Base-by-base conservation (phyloP, 2,888 invertebrate species). In the Drosophila birchii region DNA sequence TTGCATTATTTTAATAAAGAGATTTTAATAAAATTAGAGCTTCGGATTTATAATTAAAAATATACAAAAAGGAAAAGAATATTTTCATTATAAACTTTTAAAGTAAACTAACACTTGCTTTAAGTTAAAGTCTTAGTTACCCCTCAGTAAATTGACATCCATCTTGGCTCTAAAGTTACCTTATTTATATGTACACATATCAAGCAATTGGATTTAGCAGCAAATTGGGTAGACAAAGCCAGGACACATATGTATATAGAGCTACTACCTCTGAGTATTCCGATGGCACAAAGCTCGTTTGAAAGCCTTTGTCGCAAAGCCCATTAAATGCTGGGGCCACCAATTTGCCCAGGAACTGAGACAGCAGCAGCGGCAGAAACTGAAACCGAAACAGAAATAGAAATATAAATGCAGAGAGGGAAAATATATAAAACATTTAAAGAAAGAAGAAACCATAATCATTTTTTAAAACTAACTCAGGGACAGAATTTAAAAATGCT, bases 271-370 rank as follows among this genome's bases (percentile, higher is more conserved):
- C 62, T 61, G 62, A 29, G 64, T 51, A 51, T 67, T 66, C 47
- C 57, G 45, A 47, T 36, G 72, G 71, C 71, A 71, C 71, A 68
- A 71, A 68, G 68, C 68, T 68, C 71, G 72, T 68, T 68, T 68
- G 58, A 71, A 71, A 71, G 47, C 60, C 59, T 72, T 70, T 73
- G 68, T 69, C 72, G 59, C 72, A 66, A 66, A 77, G 76, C 76
- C 76, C 70, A 70, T 76, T 72, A 72, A 75, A 72, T 66, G 56
- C 38, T 34, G 67, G 61, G 51, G 64, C 72, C 60, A 49, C 54
- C 73, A 73, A 70, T 71, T 71, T 71, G 38, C 60, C 43, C 36
- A 67, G 53, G 39, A 66, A 44, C 68, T 53, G 34, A 38, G 47
- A 39, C 29, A 26, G 38, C 16, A 49, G 11, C 45, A 20, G 70